A percentile compares a stretch with the other conserved stretches of the same genome.
phyloP scores from a whole-genome alignment of 2,888 invertebrate genomes.

The Ecliptopera silaceata region DNA sequence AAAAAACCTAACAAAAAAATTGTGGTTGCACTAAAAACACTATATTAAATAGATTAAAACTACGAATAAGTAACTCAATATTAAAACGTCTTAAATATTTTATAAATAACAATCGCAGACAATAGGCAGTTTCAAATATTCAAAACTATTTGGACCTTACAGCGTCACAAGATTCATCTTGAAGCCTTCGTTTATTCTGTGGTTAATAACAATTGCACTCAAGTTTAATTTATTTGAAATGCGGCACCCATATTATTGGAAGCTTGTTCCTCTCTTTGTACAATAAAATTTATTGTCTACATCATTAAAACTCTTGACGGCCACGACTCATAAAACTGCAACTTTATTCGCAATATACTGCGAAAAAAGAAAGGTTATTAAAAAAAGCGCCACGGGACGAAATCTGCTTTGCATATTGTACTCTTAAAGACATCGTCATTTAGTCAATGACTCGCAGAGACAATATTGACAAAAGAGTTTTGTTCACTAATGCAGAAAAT shows the following conservation, averaged over 20 bases:
- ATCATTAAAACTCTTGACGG: slow-evolving; percentile 49
- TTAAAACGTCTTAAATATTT: no score
- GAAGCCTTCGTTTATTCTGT: neutral
- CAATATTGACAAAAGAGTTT: slow-evolving; percentile 78
- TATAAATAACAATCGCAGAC: neutral
- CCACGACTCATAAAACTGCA: slow-evolving; percentile 46
- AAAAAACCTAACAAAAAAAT: no score
- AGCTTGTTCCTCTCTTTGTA: slow-evolving; percentile 29
- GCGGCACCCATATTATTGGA: slow-evolving; percentile 17
- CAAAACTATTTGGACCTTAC: neutral
- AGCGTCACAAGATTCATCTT: neutral
- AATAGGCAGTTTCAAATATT: neutral
- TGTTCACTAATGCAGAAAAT: slow-evolving; percentile 73
- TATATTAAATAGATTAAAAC: no score
- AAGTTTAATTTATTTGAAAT: slow-evolving; percentile 25
- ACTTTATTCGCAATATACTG: slow-evolving; percentile 34
- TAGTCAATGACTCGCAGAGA: slow-evolving; percentile 64
- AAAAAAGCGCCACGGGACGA: slow-evolving; percentile 40
- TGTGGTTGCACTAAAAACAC: no score
- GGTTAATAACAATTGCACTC: slow-evolving; percentile 17
- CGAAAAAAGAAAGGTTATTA: slow-evolving; percentile 36
- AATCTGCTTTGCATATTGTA: slow-evolving; percentile 59
- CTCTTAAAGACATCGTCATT: slow-evolving; percentile 56
- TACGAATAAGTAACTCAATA: no score
- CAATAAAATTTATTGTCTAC: slow-evolving; percentile 42